Evolutionary conservation across 2,113 vertebrate genomes (phyloP), one percentile per base, ranked within the genome.

Genomic region (Chionis minor): DNA sequence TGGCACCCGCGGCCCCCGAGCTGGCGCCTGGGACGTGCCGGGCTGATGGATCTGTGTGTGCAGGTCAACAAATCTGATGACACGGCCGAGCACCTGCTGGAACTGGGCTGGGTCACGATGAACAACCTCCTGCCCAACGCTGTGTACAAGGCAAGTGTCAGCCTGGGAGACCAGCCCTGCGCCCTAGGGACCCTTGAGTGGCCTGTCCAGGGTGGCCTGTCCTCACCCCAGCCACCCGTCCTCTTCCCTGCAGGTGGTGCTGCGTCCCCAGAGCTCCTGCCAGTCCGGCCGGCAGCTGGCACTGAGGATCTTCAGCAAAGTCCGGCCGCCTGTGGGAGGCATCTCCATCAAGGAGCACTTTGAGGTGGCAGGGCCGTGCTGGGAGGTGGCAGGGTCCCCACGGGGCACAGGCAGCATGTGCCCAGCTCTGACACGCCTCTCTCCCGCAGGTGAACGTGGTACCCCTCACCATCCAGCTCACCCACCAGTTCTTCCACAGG

Each of bases 321-420:
- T 99, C 96, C 99, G 99, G 61, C 99, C 99, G 0, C 99, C 99
- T 0, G 99, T 99, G 91, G 99, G 99, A 12, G 99, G 99, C 88
- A 99, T 99, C 97, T 99, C 99, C 61, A 99, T 99, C 91, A 99
- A 99, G 96, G 99, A 99, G 92, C 99, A 99, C 96, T 99, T 99
- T 62, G 99, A 99, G 98, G 99, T 99, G 93, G 79, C 6, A 2
- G 63, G 69, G 27, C 18, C 1, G 5, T 35, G 28, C 42, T 0
- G 1, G 77, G 83, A 51, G 44, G 66, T 75, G 84, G 17, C 69
- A 28, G 42, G 26, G n/a, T 90, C n/a, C 52, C 45, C 2, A 1
- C 1, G 18, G 49, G 51, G 4, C 4, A 5, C 0, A 1, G n/a
- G 52, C 33, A 51, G 20, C 1, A 0, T 42, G 32, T 56, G 56